Evolutionary conservation across 2,797 vertebrate species (phyloP).

Genomic region (Orestias chungarensis): DNA sequence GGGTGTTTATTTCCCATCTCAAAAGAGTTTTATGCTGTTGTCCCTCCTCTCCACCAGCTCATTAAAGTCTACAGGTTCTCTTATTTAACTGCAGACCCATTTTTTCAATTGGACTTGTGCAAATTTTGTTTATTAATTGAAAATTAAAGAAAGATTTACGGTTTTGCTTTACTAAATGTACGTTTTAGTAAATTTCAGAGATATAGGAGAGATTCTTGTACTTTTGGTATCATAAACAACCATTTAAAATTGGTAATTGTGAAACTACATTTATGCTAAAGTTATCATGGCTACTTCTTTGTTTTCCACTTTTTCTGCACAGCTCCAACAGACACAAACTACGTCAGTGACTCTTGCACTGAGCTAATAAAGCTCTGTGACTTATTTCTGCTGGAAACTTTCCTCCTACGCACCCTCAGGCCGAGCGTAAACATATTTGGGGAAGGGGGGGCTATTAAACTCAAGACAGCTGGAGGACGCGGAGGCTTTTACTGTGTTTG

Average conservation of each 20-base stretch:
- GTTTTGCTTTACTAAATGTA: too few relatives aligned
- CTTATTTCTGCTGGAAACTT: slow-evolving; percentile 28
- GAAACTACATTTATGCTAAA: too few relatives aligned
- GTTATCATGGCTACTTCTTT: too few relatives aligned
- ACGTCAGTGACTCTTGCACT: slow-evolving; percentile 13
- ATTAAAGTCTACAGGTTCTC: too few relatives aligned
- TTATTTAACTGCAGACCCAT: too few relatives aligned
- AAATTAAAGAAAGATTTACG: not conserved
- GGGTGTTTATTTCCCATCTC: too few relatives aligned
- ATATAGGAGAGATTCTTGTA: too few relatives aligned
- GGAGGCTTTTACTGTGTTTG: slow-evolving; percentile 28
- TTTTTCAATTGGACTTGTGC: not conserved
- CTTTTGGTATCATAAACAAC: too few relatives aligned
- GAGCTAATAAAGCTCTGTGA: slow-evolving; percentile 8
- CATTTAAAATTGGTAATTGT: not conserved
- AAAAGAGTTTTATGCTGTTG: too few relatives aligned
- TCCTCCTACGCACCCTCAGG: slow-evolving; percentile 9
- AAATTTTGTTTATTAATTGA: not conserved
- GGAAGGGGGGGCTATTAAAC: slow-evolving; percentile 4
- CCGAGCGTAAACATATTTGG: slow-evolving; percentile 34
- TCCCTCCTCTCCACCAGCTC: too few relatives aligned
- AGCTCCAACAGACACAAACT: slow-evolving; percentile 1
- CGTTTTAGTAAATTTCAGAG: too few relatives aligned
- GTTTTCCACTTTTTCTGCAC: slow-evolving; percentile 35
- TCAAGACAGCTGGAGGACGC: not conserved